Evolutionary conservation across 2,113 vertebrate species (phyloP), one percentile per base, ranked within the genome.

Genomic region (Pteropus alecto): DNA sequence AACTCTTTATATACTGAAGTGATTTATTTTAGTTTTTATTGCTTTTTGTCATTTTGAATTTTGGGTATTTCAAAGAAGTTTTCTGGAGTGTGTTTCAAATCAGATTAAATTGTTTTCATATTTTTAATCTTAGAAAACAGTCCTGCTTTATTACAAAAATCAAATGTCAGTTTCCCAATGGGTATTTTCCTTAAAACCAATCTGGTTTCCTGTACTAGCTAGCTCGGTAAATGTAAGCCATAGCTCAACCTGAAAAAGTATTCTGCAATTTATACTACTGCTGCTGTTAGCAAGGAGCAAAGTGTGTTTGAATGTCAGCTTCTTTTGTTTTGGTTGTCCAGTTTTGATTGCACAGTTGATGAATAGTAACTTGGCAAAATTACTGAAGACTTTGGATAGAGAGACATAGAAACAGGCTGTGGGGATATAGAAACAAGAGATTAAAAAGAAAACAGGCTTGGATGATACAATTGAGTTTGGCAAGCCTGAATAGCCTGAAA

Each of bases 21-120:
- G n/a, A 85, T 85, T 71, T 58, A 74, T 77, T 93, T 86, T 41
- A 61, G 15, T 33, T 87, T 87, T 46, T 54, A 61, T 78, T 71
- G 58, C 6, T 76, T 63, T 58, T 60, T 94, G 46, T 74, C 58
- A 70, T 84, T 93, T 96, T 94, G 46, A 76, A 85, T 74, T 76
- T 93, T 18, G 21, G 11, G 5, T 41, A 21, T 83, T 93, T 91
- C 41, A 86, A 56, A 46, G 15, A 73, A 71, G 13, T 74, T 92
- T 89, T 63, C 28, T 65, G 30, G 15, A 60, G 5, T 41, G 67
- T 43, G 22, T 35, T 7, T 82, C 43, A 94, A 82, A 43, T 90
- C 63, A 93, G n/a, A 92, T 89, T 58, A 76, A 94, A 93, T 21
- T 67, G 19, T 38, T 89, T 56, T 2, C 5, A 46, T 15, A 74